phyloP scores from a whole-genome alignment of 2,113 vertebrate species.

The Myiozetetes cayanensis region DNA sequence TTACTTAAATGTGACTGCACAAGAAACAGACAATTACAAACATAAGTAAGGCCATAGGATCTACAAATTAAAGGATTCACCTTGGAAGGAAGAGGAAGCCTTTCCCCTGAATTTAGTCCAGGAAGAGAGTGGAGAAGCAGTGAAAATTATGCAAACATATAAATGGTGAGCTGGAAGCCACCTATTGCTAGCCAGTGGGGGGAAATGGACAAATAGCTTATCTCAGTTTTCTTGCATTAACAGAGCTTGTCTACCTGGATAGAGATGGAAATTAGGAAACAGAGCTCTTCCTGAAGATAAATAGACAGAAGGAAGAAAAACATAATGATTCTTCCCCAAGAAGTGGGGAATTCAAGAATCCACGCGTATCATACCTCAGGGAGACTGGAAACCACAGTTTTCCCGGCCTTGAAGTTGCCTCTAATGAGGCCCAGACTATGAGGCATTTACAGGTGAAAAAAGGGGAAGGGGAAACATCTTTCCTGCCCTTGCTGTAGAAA shows the following conservation, averaged over 20 bases:
- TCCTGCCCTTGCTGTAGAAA: background rate
- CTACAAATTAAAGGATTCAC: background rate
- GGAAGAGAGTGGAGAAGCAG: background rate
- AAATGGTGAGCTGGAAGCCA: background rate
- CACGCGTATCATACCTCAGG: fast-evolving
- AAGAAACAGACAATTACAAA: background rate
- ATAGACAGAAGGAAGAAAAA: background rate
- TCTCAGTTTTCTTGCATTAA: background rate
- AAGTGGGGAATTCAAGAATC: background rate
- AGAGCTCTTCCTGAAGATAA: background rate
- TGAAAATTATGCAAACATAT: background rate
- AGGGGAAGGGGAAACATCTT: background rate
- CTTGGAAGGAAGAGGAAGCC: background rate
- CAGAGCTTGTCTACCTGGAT: background rate
- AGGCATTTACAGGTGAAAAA: background rate
- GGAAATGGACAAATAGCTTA: background rate
- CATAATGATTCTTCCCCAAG: background rate
- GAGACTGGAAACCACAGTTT: background rate
- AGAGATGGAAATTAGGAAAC: background rate
- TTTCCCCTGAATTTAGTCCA: background rate
- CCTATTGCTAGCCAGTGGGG: background rate
- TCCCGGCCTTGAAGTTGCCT: background rate
- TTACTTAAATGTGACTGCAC: background rate
- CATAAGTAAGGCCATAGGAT: background rate
- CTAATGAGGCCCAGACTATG: background rate